Conservation (phyloP, 2,888 invertebrate species). For the Sarcophaga variegata region DNA sequence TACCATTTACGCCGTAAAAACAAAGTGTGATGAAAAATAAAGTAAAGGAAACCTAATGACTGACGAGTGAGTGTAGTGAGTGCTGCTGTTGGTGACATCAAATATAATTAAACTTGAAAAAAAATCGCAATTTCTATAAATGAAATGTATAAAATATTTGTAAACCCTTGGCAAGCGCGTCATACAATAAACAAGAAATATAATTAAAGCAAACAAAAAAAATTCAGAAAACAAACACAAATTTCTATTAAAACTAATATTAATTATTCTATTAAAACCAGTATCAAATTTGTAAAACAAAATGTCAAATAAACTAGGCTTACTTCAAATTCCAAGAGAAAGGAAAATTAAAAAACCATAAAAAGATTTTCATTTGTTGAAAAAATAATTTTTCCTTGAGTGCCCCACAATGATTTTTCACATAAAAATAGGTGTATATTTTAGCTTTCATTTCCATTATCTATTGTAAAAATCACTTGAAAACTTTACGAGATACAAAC, state of each 20-base stretch:
- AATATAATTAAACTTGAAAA: conserved; percentile 34
- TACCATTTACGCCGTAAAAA: conserved; percentile 16
- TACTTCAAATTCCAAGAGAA: too few species aligned
- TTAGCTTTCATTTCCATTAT: not conserved
- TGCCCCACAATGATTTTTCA: too few species aligned
- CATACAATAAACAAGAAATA: not conserved
- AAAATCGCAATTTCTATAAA: not conserved
- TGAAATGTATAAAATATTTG: not conserved
- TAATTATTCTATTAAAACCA: too few species aligned
- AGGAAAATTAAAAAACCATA: too few species aligned
- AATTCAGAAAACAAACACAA: not conserved
- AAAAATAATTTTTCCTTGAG: too few species aligned
- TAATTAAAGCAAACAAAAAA: not conserved
- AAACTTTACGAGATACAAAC: not conserved
- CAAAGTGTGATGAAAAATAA: not conserved
- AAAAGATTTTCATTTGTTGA: too few species aligned
- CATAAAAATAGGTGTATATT: not conserved
- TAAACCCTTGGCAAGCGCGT: too few species aligned
- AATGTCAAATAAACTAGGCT: too few species aligned
- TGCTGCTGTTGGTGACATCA: conserved; percentile 21
- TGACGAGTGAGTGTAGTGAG: not conserved
- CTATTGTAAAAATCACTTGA: not conserved
- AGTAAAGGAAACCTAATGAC: not conserved
- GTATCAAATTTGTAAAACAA: too few species aligned
- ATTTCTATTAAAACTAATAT: too few species aligned